Percentiles rank a stretch among this genome's conserved stretches.
Evolutionary conservation across 2,113 vertebrate species (phyloP).

Genomic region (Nerophis ophidion): DNA sequence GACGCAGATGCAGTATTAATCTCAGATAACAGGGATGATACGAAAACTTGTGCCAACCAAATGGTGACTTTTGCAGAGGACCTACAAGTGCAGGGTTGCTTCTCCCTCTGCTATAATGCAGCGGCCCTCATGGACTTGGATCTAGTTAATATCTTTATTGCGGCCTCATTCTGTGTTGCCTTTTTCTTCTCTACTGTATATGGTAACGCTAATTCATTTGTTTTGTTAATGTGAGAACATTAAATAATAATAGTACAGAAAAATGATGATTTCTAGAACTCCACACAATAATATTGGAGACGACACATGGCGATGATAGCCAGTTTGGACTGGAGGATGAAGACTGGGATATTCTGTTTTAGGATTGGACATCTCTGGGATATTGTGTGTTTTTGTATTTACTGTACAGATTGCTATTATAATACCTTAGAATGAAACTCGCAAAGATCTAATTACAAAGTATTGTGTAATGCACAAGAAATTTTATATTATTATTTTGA

Average conservation of each 20-base stretch:
- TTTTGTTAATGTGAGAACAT: slow-evolving; percentile 62
- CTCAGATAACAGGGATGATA: slow-evolving; percentile 49
- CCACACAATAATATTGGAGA: slow-evolving; percentile 60
- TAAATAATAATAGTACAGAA: slow-evolving; percentile 55
- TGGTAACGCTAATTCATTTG: slow-evolving; percentile 55
- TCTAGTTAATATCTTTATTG: slow-evolving; percentile 58
- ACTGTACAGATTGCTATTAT: slow-evolving; percentile 65
- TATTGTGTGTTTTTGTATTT: slow-evolving; percentile 62
- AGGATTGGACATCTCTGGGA: slow-evolving; percentile 63
- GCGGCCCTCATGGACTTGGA: slow-evolving; percentile 62
- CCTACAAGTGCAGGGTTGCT: slow-evolving; percentile 37
- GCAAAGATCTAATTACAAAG: slow-evolving; percentile 59
- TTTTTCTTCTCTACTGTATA: slow-evolving; percentile 62
- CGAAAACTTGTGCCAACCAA: slow-evolving; percentile 65
- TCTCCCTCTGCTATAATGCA: slow-evolving; percentile 55
- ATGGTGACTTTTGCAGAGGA: slow-evolving; percentile 47
- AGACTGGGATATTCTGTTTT: slow-evolving; percentile 52
- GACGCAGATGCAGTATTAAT: slow-evolving; percentile 67
- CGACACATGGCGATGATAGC: slow-evolving; percentile 24
- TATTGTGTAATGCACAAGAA: slow-evolving; percentile 69
- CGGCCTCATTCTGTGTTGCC: slow-evolving; percentile 68
- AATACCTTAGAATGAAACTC: slow-evolving; percentile 59
- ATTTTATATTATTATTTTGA: slow-evolving; percentile 66
- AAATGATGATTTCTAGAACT: slow-evolving; percentile 51
- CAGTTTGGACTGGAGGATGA: slow-evolving; percentile 30